Evolutionary conservation across 2,797 vertebrate genomes (phyloP).

Genomic region (Anomalospiza imberbis): DNA sequence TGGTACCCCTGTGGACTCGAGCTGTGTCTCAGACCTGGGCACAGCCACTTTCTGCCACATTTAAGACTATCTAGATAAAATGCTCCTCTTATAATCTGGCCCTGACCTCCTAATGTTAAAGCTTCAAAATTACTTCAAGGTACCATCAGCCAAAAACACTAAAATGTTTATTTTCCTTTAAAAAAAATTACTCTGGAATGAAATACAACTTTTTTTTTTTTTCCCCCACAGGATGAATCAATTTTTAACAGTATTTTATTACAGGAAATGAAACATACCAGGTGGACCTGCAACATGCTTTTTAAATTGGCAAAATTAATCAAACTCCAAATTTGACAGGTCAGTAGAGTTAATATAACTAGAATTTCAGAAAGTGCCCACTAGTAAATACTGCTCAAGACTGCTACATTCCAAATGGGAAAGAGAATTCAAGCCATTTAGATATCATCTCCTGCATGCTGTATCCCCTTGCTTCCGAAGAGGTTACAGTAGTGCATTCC

Average conservation of each 20-base stretch:
- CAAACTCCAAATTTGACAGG: background rate
- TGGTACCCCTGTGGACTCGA: background rate
- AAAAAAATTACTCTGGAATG: background rate
- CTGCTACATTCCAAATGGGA: background rate
- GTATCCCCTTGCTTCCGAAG: background rate
- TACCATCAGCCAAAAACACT: background rate
- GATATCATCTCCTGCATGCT: background rate
- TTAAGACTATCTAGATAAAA: background rate
- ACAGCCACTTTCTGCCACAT: background rate
- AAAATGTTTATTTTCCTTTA: background rate
- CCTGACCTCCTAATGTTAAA: background rate
- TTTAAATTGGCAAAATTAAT: conserved; percentile 36
- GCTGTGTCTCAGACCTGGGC: background rate
- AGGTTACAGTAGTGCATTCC: background rate
- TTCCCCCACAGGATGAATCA: background rate
- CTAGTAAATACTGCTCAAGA: background rate
- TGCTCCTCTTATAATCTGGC: background rate
- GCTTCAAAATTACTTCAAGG: background rate
- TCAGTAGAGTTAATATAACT: background rate
- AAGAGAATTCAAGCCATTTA: background rate
- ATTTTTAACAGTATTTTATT: conserved; percentile 25
- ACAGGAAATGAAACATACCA: background rate
- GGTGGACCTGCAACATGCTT: background rate
- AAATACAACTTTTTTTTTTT: background rate
- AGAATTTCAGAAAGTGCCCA: background rate